Conservation (phyloP, 2,888 invertebrate genomes). For the Lithosia quadra region DNA sequence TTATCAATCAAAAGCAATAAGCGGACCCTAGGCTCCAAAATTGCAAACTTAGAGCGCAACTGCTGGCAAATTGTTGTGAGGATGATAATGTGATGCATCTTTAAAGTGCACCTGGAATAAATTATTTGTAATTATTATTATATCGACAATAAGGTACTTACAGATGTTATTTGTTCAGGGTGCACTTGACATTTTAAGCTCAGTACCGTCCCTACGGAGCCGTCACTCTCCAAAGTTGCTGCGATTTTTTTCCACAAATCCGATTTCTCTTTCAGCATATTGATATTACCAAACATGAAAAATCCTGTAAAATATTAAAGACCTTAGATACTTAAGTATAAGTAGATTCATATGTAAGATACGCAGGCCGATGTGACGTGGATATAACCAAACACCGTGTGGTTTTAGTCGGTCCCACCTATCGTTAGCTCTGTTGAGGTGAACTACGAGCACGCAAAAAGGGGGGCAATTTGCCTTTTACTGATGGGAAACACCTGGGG, state of each 20-base stretch:
- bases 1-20: no score
- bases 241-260: conserved; percentile 86
- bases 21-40: no score
- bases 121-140: no score
- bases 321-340: background rate
- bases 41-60: no score
- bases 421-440: background rate
- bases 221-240: conserved; percentile 73
- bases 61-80: no score
- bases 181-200: conserved; percentile 85
- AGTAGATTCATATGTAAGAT: no score
- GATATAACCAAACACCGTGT: no score
- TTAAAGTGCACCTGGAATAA: no score
- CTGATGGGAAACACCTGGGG: no score
- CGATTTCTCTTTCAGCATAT: conserved; percentile 79
- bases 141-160: conserved; percentile 43
- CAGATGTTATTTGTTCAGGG: conserved; percentile 69
- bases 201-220: conserved; percentile 76
- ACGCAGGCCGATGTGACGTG: no score
- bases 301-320: conserved; percentile 81
- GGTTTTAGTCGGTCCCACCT: background rate
- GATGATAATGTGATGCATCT: no score
- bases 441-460: background rate
- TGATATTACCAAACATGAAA: conserved; percentile 90
- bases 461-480: no score